Evolutionary conservation across 2,797 vertebrate genomes (phyloP).

Genomic region (Chromobotia macracanthus): DNA sequence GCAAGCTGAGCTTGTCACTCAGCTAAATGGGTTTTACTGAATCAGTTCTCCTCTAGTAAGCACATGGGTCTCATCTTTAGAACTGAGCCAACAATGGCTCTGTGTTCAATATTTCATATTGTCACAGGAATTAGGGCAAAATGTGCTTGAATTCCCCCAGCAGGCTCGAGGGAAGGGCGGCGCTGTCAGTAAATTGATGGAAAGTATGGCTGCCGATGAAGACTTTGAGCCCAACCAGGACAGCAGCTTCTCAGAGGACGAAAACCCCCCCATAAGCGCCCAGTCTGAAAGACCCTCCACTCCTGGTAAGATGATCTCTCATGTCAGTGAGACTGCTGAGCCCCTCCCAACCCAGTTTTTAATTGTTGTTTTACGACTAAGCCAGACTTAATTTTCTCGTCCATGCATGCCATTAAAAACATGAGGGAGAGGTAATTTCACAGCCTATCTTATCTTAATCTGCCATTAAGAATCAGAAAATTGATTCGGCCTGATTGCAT

Average conservation of each 20-base stretch:
- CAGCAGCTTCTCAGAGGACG: conserved; percentile 98
- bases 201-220: conserved; percentile 98
- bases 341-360: conserved; percentile 31
- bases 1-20: conserved; percentile 42
- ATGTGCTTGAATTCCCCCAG: conserved; percentile 52
- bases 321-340: conserved; percentile 26
- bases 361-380: conserved; percentile 56
- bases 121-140: conserved; percentile 31
- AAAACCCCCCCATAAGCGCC: conserved; percentile 78
- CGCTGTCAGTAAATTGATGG: conserved; percentile 96
- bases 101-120: conserved; percentile 43
- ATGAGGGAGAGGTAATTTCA: conserved; percentile 51
- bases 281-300: conserved; percentile 82
- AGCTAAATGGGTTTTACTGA: conserved; percentile 54
- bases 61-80: conserved; percentile 45
- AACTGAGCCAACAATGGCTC: conserved; percentile 41
- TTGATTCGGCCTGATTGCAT: conserved; percentile 53
- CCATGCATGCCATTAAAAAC: conserved; percentile 45
- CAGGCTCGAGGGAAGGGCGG: conserved; percentile 87
- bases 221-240: conserved; percentile 98
- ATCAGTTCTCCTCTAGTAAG: conserved; percentile 48
- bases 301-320: conserved; percentile 78
- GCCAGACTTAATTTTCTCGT: conserved; percentile 43
- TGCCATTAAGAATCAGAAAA: conserved; percentile 52
- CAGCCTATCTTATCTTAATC: conserved; percentile 56